These are phyloP conservation scores for Felis catus DNA, from an alignment of 2,113 vertebrate species.

Conservation along the genomic window F.catus_Fca126_mat1.0 CM031411.1:38569501-38570000, in stretches of 20 bases:
- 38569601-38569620: not conserved
- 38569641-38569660: not conserved
- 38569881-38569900: not conserved
- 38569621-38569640: slow-evolving; percentile 26
- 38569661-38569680: not conserved
- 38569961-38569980: not conserved
- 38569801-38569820: not conserved
- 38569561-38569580: too few species aligned
- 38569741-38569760: not conserved
- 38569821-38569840: not conserved
- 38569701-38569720: not conserved
- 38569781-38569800: not conserved
- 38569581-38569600: not conserved
- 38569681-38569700: not conserved
- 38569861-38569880: too few species aligned
- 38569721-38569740: slow-evolving; percentile 20
- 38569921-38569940: not conserved
- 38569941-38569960: not conserved
- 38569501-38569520: too few species aligned
- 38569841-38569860: too few species aligned
- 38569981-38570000: not conserved
- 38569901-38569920: not conserved
- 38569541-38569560: too few species aligned
- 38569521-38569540: too few species aligned
- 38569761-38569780: slow-evolving; percentile 28